A percentile compares a stretch with the other conserved stretches of the same genome.
phyloP scores from a whole-genome alignment of 2,113 vertebrate genomes.

The Propithecus coquereli region DNA sequence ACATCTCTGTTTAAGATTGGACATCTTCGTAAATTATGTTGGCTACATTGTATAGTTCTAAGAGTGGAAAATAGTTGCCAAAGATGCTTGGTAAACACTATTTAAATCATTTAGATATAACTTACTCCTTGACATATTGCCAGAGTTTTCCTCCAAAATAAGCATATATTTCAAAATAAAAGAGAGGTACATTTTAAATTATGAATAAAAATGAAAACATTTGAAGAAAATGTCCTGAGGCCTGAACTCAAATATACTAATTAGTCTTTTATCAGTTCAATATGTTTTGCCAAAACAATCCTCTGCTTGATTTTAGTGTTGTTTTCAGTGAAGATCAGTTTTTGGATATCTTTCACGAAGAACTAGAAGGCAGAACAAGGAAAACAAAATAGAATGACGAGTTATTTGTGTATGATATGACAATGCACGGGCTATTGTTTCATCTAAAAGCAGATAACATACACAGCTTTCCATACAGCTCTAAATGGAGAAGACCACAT shows the following conservation, averaged over 20 bases:
- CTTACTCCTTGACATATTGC: conserved; percentile 18
- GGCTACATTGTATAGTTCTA: conserved; percentile 8
- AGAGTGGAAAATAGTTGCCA: conserved; percentile 30
- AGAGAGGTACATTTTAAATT: conserved; percentile 48
- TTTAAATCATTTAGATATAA: conserved; percentile 57
- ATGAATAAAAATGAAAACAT: conserved; percentile 59
- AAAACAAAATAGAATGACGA: conserved; percentile 12
- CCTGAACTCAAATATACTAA: conserved; percentile 47
- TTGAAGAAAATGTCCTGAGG: conserved; percentile 39
- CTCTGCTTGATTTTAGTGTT: conserved; percentile 54
- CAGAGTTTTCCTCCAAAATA: conserved; percentile 49
- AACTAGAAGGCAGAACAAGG: background rate
- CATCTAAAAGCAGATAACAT: background rate
- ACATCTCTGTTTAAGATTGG: conserved; percentile 40
- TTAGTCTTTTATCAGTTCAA: conserved; percentile 59
- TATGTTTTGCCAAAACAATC: conserved; percentile 60
- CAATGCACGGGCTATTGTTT: background rate
- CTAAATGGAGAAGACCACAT: background rate
- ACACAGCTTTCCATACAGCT: background rate
- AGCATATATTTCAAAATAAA: conserved; percentile 51
- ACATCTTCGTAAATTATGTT: background rate
- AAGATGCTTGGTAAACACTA: conserved; percentile 18
- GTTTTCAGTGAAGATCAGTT: conserved; percentile 42
- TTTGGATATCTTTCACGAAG: conserved; percentile 54
- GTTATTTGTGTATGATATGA: background rate